Base-by-base conservation (phyloP, 2,797 vertebrate species). In the Botia kubotai region DNA sequence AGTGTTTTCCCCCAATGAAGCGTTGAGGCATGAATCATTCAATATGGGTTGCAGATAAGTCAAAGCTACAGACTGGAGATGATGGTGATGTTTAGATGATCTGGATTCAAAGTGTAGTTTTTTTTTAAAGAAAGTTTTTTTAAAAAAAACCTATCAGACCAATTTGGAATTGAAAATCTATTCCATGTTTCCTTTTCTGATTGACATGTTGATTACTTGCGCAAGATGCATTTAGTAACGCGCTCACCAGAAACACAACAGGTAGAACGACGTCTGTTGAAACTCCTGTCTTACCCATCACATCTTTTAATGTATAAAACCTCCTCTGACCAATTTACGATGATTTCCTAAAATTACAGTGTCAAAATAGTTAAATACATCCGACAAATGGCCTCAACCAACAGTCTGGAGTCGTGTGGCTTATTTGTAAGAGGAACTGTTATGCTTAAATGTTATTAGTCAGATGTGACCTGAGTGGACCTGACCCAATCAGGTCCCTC, bases 21-120 rank as follows among this genome's bases (percentile, higher is more conserved):
- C 77, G 71, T 81, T 62, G 36, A 46, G 72, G 12, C 82, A 77
- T 73, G 74, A 82, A 83, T 86, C 81, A 83, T 87, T 76, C 81
- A 88, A 78, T 87, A 87, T 87, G 78, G 75, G 62, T 82, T 87
- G 84, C 81, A 87, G 57, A 65, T 14, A 33, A 10, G 19, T 26
- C 52, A 19, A 65, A 26, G 26, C 63, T 36, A 14, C 14, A 46
- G 48, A 12, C 11, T 23, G 29, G 17, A 21, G 57, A 62, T 19
- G 62, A 14, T 55, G 19, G 48, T 29, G 74, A 36, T 55, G 33
- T 67, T 55, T 67, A 55, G 50, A 55, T 6, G 10, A 63, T 43
- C 16, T 66, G n/a, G 43, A 17, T 66, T 39, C 39, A 14, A n/a
- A n/a, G n/a, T 29, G 21, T 17, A 10, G 53, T 75, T 26, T 26